Percentiles rank a stretch among this genome's conserved stretches.
Conservation (phyloP, 2,888 invertebrate genomes). For the Lottia gigantea region DNA sequence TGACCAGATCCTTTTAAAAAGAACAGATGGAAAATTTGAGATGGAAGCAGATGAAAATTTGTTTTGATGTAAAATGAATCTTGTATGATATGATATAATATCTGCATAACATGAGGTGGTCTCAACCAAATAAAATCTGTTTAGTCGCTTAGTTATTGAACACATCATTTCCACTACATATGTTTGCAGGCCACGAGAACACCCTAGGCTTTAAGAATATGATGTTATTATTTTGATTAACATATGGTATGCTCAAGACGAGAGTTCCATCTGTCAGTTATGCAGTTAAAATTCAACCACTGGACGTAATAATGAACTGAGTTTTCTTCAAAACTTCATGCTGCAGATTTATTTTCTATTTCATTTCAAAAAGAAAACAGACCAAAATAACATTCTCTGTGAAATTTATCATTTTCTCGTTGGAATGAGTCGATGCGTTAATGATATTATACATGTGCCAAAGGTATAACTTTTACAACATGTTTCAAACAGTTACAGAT, state of each 20-base stretch:
- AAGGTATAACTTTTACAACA: too few relatives aligned
- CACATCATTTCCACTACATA: slow-evolving; percentile 7
- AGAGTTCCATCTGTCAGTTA: background rate
- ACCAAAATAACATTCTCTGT: slow-evolving; percentile 7
- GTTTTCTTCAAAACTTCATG: background rate
- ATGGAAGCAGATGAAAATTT: too few relatives aligned
- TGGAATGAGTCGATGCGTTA: too few relatives aligned
- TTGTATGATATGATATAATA: slow-evolving; percentile 9
- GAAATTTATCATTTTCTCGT: slow-evolving; percentile 11
- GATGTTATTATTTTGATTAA: background rate
- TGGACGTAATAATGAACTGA: slow-evolving; percentile 5
- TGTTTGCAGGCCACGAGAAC: slow-evolving; percentile 3
- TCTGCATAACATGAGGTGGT: slow-evolving; percentile 4
- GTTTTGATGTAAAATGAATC: slow-evolving; percentile 5
- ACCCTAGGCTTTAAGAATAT: slow-evolving; percentile 5
- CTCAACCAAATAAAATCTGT: background rate
- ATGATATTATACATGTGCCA: too few relatives aligned
- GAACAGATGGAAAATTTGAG: too few relatives aligned
- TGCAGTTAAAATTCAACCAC: slow-evolving; percentile 1
- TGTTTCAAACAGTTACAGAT: too few relatives aligned
- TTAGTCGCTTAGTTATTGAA: background rate
- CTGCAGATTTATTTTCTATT: too few relatives aligned
- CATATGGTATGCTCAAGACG: background rate
- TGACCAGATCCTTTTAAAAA: too few relatives aligned
- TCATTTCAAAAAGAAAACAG: background rate